phyloP scores from a whole-genome alignment of 2,113 vertebrate species.

The Cromileptes altivelis region DNA sequence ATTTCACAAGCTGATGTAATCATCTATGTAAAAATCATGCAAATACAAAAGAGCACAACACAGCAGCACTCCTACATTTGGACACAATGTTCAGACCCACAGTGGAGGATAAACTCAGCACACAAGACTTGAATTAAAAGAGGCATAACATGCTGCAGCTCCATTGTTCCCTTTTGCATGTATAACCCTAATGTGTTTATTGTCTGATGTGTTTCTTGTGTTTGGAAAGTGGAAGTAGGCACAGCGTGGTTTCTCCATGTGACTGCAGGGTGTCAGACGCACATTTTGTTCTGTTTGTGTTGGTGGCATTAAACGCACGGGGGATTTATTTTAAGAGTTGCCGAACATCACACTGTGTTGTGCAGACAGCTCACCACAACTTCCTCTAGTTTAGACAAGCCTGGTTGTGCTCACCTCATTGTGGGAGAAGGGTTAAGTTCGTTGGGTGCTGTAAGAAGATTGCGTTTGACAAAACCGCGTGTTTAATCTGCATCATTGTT shows the following conservation, averaged over 20 bases:
- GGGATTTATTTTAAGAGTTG: slow-evolving; percentile 30
- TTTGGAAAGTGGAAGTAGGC: slow-evolving; percentile 63
- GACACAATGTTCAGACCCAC: slow-evolving; percentile 3
- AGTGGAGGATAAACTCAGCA: neutral
- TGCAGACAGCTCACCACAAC: slow-evolving; percentile 59
- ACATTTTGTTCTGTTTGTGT: slow-evolving; percentile 55
- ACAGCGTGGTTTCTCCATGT: slow-evolving; percentile 26
- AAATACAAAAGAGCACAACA: slow-evolving; percentile 38
- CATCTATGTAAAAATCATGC: slow-evolving; percentile 53
- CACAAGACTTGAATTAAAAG: neutral
- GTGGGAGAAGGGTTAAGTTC: slow-evolving; percentile 30
- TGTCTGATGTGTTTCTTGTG: slow-evolving; percentile 15
- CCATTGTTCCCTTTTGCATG: neutral
- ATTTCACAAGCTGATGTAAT: slow-evolving; percentile 15
- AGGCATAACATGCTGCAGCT: neutral
- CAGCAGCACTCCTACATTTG: neutral
- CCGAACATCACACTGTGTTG: neutral
- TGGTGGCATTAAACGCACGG: neutral
- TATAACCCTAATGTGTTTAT: neutral
- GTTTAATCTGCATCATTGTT: neutral
- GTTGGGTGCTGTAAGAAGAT: neutral
- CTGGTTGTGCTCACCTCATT: slow-evolving; percentile 19
- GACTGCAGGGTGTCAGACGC: slow-evolving; percentile 7
- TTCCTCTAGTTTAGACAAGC: slow-evolving; percentile 49
- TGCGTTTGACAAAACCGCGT: neutral